Percentiles rank a stretch among this genome's conserved stretches.
Evolutionary conservation across 2,113 vertebrate species (phyloP).

Genomic region (Serilophus lunatus): DNA sequence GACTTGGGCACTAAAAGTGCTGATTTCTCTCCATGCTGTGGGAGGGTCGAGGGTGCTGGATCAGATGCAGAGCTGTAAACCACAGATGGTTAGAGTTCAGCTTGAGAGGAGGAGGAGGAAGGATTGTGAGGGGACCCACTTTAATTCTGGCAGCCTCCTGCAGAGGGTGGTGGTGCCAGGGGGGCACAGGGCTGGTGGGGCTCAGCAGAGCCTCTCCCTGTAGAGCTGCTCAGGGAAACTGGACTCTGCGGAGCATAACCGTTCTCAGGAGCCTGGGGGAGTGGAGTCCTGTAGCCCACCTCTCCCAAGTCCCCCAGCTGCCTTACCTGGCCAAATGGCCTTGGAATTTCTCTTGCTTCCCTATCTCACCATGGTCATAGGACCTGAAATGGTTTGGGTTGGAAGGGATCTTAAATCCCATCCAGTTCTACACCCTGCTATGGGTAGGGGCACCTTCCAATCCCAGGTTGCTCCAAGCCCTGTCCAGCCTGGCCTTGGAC

Average conservation of each 20-base stretch:
- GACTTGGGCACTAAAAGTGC: background rate
- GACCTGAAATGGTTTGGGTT: background rate
- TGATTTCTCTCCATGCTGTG: background rate
- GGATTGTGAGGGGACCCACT: background rate
- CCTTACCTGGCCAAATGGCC: background rate
- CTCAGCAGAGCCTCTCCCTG: background rate
- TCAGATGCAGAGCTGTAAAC: background rate
- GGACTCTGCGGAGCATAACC: background rate
- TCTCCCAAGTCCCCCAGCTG: too few species aligned
- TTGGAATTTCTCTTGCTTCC: background rate
- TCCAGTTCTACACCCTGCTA: background rate
- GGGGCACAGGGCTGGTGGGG: background rate
- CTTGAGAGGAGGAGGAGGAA: background rate
- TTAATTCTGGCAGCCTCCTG: background rate
- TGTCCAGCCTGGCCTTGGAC: background rate
- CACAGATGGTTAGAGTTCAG: background rate
- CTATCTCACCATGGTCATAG: fast-evolving
- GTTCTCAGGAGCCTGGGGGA: fast-evolving
- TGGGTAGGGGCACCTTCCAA: background rate
- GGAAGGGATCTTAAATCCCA: background rate
- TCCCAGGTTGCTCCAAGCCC: background rate
- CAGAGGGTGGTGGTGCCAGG: background rate
- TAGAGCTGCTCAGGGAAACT: background rate
- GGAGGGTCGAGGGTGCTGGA: background rate
- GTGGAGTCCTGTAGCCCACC: background rate